A percentile compares a stretch with the other conserved stretches of the same genome.
These are phyloP conservation scores for Lasaia peninsularis DNA, from an alignment of 1,140 invertebrate species.

Conservation along the genomic window DNA sequence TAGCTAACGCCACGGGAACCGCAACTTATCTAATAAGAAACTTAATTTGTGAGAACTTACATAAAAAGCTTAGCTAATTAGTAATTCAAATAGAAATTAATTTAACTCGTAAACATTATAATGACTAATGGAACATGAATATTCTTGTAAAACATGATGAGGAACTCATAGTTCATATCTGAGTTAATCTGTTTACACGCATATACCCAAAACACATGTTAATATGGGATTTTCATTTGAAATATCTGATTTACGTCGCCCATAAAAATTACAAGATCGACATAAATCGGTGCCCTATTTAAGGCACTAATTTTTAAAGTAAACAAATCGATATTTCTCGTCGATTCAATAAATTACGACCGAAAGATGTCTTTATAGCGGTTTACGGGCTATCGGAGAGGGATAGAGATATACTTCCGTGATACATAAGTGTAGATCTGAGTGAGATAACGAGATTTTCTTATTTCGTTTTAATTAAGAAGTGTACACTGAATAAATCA, in stretches of 20 bases:
- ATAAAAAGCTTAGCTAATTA: no score
- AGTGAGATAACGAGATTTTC: constrained; percentile 43
- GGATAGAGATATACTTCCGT: constrained; percentile 30
- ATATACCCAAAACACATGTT: constrained; percentile 36
- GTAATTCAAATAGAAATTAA: not conserved
- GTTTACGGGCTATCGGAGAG: constrained; percentile 42
- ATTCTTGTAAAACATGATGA: constrained; percentile 15
- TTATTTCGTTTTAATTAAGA: constrained; percentile 62
- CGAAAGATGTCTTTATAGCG: constrained; percentile 69
- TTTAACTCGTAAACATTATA: not conserved
- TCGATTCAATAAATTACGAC: constrained; percentile 57
- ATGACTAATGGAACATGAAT: not conserved
- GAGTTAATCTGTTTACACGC: constrained; percentile 32
- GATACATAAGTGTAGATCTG: constrained; percentile 22
- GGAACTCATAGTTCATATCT: constrained; percentile 20
- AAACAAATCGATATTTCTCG: constrained; percentile 71
- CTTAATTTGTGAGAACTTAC: no score
- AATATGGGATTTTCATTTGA: not conserved
- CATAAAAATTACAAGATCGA: constrained; percentile 51
- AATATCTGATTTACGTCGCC: constrained; percentile 33
- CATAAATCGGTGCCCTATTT: constrained; percentile 57
- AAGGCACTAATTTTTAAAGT: constrained; percentile 70
- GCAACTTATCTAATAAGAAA: not conserved
- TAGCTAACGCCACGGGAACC: not conserved
- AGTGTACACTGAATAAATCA: constrained; percentile 63